A percentile compares a stretch with the other conserved stretches of the same genome.
These are phyloP conservation scores for Conus betulinus DNA, from an alignment of 1,140 invertebrate genomes.

Conservation along the genomic window DNA sequence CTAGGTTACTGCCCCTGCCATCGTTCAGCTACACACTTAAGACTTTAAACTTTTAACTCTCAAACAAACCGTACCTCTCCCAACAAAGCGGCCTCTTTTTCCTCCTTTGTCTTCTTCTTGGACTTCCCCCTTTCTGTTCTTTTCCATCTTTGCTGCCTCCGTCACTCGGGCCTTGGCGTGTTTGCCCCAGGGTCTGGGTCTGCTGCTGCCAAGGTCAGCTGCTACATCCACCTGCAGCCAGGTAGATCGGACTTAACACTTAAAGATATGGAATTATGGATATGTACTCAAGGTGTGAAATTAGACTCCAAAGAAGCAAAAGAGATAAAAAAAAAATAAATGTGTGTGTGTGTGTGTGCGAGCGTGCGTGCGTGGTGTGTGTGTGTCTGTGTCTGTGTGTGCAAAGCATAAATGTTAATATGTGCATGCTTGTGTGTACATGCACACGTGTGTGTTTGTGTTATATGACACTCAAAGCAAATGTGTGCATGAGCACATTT, in stretches of 20 bases:
- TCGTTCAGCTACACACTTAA: no score
- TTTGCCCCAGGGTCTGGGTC: conserved; percentile 91
- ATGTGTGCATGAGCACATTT: no score
- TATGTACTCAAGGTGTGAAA: no score
- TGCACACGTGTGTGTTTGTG: background rate
- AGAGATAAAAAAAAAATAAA: no score
- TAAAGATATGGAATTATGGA: no score
- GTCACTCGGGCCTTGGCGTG: conserved; percentile 75
- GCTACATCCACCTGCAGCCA: conserved; percentile 76
- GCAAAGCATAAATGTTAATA: background rate
- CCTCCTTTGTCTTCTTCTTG: conserved; percentile 58
- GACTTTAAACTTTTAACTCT: no score
- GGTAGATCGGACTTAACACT: no score
- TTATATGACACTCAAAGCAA: background rate
- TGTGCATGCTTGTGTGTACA: background rate
- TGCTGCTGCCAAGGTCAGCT: conserved; percentile 86
- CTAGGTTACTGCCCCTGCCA: no score
- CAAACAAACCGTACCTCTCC: conserved; percentile 52
- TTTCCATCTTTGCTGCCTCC: conserved; percentile 66
- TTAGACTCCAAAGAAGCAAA: no score
- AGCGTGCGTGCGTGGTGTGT: no score
- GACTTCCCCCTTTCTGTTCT: conserved; percentile 9
- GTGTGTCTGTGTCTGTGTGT: no score
- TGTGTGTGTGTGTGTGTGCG: no score
- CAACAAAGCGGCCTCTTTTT: conserved; percentile 55